Evolutionary conservation across 2,888 invertebrate genomes (phyloP).

Genomic region (Yponomeuta cagnagella): DNA sequence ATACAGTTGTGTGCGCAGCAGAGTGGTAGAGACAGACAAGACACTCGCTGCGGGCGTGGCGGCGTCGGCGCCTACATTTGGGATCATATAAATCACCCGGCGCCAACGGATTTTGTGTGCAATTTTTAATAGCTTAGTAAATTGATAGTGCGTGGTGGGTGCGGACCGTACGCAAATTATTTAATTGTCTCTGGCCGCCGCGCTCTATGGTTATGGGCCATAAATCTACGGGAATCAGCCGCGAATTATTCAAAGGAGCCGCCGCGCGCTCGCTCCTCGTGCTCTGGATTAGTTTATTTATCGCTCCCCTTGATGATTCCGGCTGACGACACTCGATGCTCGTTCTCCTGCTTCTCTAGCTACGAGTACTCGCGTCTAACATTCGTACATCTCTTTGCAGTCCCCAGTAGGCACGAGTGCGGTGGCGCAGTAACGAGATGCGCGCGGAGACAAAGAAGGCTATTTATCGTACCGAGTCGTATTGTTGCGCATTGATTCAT

Average conservation of each 20-base stretch:
- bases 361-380: neutral
- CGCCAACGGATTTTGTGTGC: constrained; percentile 2
- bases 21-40: constrained; percentile 12
- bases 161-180: constrained; percentile 61
- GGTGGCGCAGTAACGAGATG: neutral
- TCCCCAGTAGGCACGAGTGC: neutral
- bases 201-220: constrained; percentile 64
- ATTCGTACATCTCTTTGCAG: neutral
- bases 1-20: constrained; percentile 43
- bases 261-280: constrained; percentile 27
- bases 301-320: neutral
- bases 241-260: constrained; percentile 69
- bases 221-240: constrained; percentile 64
- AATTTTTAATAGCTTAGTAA: constrained; percentile 5
- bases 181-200: constrained; percentile 53
- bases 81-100: neutral
- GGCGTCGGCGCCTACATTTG: neutral
- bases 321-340: neutral
- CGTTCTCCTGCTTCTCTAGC: neutral
- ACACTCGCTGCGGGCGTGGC: neutral
- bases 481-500: constrained; percentile 53
- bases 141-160: constrained; percentile 1
- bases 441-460: constrained; percentile 12
- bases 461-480: constrained; percentile 17
- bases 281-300: constrained; percentile 5